Evolutionary conservation across 2,113 vertebrate genomes (phyloP).

Genomic region (Holacanthus passer): DNA sequence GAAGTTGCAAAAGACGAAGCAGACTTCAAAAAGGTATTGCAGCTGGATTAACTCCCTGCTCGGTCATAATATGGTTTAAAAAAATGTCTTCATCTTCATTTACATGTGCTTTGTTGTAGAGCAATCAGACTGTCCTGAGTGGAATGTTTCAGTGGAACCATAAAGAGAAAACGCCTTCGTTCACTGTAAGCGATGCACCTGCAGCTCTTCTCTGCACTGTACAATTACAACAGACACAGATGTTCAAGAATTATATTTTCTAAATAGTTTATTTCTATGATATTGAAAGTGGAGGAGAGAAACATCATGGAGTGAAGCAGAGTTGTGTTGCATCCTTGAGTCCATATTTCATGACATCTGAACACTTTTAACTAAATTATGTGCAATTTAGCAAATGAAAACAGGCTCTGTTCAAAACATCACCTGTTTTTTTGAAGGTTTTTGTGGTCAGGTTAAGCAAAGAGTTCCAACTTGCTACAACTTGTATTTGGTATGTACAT

Average conservation of each 20-base stretch:
- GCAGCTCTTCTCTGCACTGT: background rate
- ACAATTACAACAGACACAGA: too few relatives aligned
- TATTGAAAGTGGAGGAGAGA: too few relatives aligned
- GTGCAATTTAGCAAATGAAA: too few relatives aligned
- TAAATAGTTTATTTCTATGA: background rate
- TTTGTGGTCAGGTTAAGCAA: too few relatives aligned
- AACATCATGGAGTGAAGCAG: background rate
- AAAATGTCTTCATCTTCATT: conserved; percentile 2
- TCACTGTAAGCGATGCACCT: conserved; percentile 56
- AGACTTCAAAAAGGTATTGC: conserved; percentile 64
- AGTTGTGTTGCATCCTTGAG: background rate
- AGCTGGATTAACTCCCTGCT: background rate
- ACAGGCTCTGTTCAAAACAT: too few relatives aligned
- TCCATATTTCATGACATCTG: background rate
- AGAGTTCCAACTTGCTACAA: too few relatives aligned
- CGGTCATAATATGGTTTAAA: background rate
- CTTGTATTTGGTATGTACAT: too few relatives aligned
- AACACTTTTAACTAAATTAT: background rate
- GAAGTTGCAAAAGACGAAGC: conserved; percentile 24
- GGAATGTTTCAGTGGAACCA: conserved; percentile 59
- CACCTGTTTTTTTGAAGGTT: too few relatives aligned
- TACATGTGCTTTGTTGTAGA: conserved; percentile 22
- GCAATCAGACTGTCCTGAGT: background rate
- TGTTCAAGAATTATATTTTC: background rate
- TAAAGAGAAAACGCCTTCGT: conserved; percentile 51